These are phyloP conservation scores for Galeopterus variegatus DNA, from an alignment of 2,113 vertebrate species.

Conservation along the genomic window DNA sequence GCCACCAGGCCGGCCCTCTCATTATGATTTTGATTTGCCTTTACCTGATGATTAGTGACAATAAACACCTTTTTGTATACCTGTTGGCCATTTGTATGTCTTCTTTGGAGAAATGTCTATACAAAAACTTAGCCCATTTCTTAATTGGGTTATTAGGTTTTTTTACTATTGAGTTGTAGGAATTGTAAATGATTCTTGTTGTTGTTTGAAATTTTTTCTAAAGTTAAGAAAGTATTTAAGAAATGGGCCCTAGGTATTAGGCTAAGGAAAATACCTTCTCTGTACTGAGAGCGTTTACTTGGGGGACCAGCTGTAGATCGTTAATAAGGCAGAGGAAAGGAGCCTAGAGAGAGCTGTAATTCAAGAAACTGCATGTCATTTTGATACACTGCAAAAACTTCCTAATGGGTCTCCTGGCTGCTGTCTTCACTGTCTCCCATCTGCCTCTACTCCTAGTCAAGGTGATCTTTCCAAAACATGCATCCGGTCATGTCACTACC, in stretches of 20 bases:
- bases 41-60: neutral
- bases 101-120: neutral
- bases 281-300: slow-evolving; percentile 10
- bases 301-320: neutral
- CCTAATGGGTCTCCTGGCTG: neutral
- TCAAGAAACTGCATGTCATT: slow-evolving; percentile 45
- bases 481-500: neutral
- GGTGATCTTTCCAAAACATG: slow-evolving; percentile 48
- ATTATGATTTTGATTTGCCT: neutral
- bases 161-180: neutral
- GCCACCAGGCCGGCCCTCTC: no score
- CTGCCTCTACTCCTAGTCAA: slow-evolving; percentile 61
- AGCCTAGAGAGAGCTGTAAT: slow-evolving; percentile 23
- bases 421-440: slow-evolving; percentile 40
- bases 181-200: neutral
- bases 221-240: neutral
- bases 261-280: slow-evolving; percentile 45
- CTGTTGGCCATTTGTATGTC: neutral
- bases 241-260: neutral
- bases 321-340: slow-evolving; percentile 15
- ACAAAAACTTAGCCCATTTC: neutral
- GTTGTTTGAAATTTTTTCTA: slow-evolving; percentile 15
- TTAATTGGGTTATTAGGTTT: neutral
- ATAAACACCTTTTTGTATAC: neutral
- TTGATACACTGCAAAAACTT: slow-evolving; percentile 21